Evolutionary conservation across 2,113 vertebrate genomes (phyloP).

Genomic region (Ascaphus truei): DNA sequence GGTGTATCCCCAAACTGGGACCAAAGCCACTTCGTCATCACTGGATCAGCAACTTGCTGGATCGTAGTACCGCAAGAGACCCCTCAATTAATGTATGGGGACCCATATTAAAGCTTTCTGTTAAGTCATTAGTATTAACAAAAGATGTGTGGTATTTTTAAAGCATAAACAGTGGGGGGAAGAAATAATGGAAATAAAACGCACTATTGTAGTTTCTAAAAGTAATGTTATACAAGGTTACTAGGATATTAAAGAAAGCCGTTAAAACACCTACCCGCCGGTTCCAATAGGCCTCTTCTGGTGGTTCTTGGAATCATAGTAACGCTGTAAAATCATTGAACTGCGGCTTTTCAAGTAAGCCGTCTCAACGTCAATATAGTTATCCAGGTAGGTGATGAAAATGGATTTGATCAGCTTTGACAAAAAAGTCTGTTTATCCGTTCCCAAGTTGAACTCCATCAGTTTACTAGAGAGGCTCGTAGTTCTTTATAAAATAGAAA

Average conservation of each 20-base stretch:
- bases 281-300: slow-evolving; percentile 90
- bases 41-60: too few relatives aligned
- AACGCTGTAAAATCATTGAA: slow-evolving; percentile 89
- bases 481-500: slow-evolving; percentile 69
- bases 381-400: slow-evolving; percentile 95
- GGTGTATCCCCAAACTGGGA: too few relatives aligned
- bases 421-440: slow-evolving; percentile 98
- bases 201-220: too few relatives aligned
- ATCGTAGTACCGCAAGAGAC: too few relatives aligned
- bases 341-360: slow-evolving; percentile 92
- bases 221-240: not conserved
- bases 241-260: too few relatives aligned
- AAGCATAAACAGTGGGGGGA: too few relatives aligned
- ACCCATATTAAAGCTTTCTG: too few relatives aligned
- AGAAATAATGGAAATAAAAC: too few relatives aligned
- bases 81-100: too few relatives aligned
- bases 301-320: slow-evolving; percentile 98
- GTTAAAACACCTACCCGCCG: slow-evolving; percentile 79
- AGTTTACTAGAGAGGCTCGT: slow-evolving; percentile 88
- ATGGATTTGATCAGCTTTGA: slow-evolving; percentile 98
- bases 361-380: slow-evolving; percentile 94
- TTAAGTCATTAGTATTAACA: too few relatives aligned
- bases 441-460: slow-evolving; percentile 96
- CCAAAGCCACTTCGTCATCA: too few relatives aligned
- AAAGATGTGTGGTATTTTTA: too few relatives aligned